phyloP scores from a whole-genome alignment of 2,797 vertebrate species.

The Eremophila alpestris region DNA sequence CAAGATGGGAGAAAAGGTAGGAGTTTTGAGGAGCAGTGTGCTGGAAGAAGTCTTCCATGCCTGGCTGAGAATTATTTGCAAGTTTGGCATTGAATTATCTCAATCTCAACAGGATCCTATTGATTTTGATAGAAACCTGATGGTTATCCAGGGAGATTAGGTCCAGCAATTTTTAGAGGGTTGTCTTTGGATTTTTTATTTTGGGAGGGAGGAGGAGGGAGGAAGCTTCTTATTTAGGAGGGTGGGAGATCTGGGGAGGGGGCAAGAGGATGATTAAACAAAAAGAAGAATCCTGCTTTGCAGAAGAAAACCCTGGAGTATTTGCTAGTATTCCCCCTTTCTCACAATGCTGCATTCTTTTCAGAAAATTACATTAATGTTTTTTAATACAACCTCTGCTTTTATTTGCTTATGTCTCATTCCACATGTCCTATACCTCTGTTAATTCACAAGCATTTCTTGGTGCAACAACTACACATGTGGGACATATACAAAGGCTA shows the following conservation, averaged over 20 bases:
- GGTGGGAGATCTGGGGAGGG: rapidly evolving
- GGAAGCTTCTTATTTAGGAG: neutral
- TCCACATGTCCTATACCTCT: neutral
- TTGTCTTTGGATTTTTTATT: neutral
- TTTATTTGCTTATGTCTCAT: neutral
- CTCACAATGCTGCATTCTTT: neutral
- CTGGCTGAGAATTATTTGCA: neutral
- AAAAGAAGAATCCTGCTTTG: neutral
- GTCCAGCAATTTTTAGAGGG: neutral
- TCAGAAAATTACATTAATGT: neutral
- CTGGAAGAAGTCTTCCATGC: neutral
- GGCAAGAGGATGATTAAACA: neutral
- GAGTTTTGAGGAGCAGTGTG: neutral
- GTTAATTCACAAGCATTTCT: neutral
- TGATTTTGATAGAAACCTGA: neutral
- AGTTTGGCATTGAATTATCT: neutral
- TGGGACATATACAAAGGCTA: neutral
- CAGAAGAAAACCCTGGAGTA: neutral
- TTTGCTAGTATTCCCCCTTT: neutral
- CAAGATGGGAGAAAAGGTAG: neutral
- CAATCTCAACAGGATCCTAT: neutral
- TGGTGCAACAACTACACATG: neutral
- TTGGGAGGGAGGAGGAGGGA: rapidly evolving
- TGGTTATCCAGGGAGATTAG: neutral
- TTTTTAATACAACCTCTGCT: neutral